Base-by-base conservation (phyloP, 2,888 invertebrate genomes). In the Kuschelorhynchus macadamiae region DNA sequence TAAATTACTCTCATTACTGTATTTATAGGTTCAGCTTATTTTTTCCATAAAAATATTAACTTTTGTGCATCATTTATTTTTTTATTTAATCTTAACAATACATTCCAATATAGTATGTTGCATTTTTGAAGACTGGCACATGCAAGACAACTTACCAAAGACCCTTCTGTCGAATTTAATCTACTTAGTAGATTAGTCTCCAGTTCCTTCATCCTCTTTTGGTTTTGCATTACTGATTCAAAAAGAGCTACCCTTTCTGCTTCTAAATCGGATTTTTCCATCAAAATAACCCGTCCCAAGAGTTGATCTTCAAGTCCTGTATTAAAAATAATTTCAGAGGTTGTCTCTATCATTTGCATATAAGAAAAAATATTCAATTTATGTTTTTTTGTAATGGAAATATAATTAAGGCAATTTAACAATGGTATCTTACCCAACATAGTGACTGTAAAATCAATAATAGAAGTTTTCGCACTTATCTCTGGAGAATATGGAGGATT, bases 401-500 rank as follows among this genome's bases (percentile, higher is more conserved):
- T 14, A 1, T 41, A 14, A 9, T n/a, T n/a, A n/a, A n/a, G n/a
- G n/a, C n/a, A n/a, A n/a, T n/a, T n/a, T n/a, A n/a, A n/a, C n/a
- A n/a, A n/a, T n/a, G n/a, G n/a, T n/a, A n/a, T n/a, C 65, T 72
- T 75, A 80, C 81, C 83, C 79, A 94, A 90, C 93, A 96, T 96
- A 1, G 98, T 98, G 0, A 98, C 98, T 0, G 98, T 98, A 80
- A 98, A 98, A 82, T 98, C 97, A 75, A 98, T 97, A 60, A 98
- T 96, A 0, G 97, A 95, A 0, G 97, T 97, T 82, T 96, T 96
- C 0, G 98, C 97, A 78, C 96, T 95, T 72, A 98, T 92, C 86
- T 98, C 98, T 0, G 98, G 98, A 11, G 97, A 96, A 83, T 97
- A 98, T 0, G 96, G 92, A 0, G 98, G 98, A 85, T 98, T 98